Conservation (phyloP, 2,797 vertebrate species). For the Babyrousa celebensis region DNA sequence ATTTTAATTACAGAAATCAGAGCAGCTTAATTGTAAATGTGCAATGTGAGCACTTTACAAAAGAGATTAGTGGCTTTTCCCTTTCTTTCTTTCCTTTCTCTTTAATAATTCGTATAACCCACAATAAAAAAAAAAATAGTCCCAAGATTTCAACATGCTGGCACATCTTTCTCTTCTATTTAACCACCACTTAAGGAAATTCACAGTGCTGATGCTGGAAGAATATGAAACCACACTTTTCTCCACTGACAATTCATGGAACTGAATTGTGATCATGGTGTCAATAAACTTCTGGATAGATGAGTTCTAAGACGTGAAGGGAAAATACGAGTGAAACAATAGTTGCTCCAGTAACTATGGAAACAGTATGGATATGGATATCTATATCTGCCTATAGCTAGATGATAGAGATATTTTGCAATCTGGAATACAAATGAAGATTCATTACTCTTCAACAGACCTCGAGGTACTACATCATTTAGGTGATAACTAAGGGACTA, state of each 20-base stretch:
- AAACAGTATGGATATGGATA: neutral
- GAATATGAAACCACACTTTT: neutral
- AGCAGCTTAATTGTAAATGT: conserved; percentile 81
- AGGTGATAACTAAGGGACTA: neutral
- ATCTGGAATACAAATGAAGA: neutral
- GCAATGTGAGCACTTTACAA: conserved; percentile 51
- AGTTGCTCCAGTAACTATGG: neutral
- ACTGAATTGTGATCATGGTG: neutral
- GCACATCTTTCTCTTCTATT: neutral
- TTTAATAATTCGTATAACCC: conserved; percentile 71
- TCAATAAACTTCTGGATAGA: neutral
- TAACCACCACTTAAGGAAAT: neutral
- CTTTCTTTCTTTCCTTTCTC: neutral
- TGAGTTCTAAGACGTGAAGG: neutral
- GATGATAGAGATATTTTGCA: neutral
- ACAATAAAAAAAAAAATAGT: conserved; percentile 16
- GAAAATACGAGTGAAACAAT: neutral
- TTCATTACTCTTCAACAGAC: neutral
- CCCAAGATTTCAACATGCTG: neutral
- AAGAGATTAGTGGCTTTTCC: conserved; percentile 55
- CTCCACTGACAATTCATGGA: neutral
- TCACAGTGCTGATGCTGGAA: neutral
- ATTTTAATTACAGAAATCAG: conserved; percentile 86
- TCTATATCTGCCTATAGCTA: neutral
- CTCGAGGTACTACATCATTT: neutral